Conservation (phyloP, 2,797 vertebrate species). For the Gallirallus australis region DNA sequence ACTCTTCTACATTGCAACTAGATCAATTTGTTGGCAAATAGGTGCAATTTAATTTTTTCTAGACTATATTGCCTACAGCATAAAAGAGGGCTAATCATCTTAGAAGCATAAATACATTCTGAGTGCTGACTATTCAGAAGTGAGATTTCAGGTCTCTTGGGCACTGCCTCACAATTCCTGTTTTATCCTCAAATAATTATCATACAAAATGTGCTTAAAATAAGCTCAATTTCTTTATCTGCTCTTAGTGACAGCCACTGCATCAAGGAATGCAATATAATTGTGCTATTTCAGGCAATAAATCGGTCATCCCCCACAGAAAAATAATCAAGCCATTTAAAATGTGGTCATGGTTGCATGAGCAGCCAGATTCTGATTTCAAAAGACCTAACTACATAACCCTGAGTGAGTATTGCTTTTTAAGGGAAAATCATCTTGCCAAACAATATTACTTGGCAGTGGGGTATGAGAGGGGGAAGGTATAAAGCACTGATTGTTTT, state of each 20-base stretch:
- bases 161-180: slow-evolving; percentile 41
- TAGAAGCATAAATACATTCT: neutral
- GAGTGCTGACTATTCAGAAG: neutral
- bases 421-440: neutral
- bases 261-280: slow-evolving; percentile 54
- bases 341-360: slow-evolving; percentile 43
- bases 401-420: neutral
- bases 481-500: neutral
- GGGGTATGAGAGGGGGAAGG: neutral
- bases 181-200: slow-evolving; percentile 36
- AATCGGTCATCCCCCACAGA: slow-evolving; percentile 55
- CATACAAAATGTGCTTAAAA: slow-evolving; percentile 58
- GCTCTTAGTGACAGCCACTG: slow-evolving; percentile 50
- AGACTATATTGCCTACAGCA: neutral
- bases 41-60: neutral
- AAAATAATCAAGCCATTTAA: slow-evolving; percentile 74
- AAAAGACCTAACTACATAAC: neutral
- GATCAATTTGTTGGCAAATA: neutral
- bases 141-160: slow-evolving; percentile 16
- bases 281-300: slow-evolving; percentile 75
- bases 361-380: slow-evolving; percentile 66
- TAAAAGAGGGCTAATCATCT: slow-evolving; percentile 42
- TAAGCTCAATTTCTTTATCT: slow-evolving; percentile 65
- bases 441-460: neutral
- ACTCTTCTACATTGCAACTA: neutral